Base-by-base conservation (phyloP, 2,113 vertebrate genomes). In the Microcebus lehilahytsara region DNA sequence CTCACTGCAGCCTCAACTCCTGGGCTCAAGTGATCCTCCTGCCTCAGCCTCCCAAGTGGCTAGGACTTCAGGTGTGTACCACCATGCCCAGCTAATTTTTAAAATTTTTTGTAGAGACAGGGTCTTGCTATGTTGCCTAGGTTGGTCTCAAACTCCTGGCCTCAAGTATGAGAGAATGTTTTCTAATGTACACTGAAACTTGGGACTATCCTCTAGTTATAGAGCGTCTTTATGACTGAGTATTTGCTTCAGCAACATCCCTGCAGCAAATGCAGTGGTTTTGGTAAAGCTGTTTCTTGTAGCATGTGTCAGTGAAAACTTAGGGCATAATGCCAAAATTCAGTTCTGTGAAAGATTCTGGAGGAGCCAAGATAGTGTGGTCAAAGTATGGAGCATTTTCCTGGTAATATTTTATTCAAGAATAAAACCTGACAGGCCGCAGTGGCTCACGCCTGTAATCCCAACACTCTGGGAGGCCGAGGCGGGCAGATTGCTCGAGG, bases 261-360 rank as follows among this genome's bases (percentile, higher is more conserved):
- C 67, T 92, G 20, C 1, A 64, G 42, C 64, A 93, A 88, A 88
- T 67, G 40, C 46, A 25, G 51, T 80, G 83, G 77, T 53, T 66
- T 69, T 69, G 32, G 37, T 69, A 62, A 62, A 85, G 46, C 53
- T 22, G 3, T 96, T 91, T 85, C n/a, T 90, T 79, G 19, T 34
- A 58, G 77, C 56, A 40, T 0, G 58, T 89, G 91, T 95, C 25
- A 53, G 51, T 89, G 91, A 92, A 89, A 97, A 94, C 94, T 25
- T 77, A 34, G 74, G 88, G 80, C 85, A 22, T 25, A 14, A 20
- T 51, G 89, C 67, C 88, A 90, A n/a, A 74, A 51, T 53, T 64
- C 4, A 71, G 6, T 89, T 94, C 88, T 90, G 32, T 77, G 62
- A 75, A 53, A 95, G 56, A 71, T 74, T 49, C 42, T 75, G 4